A percentile compares a stretch with the other conserved stretches of the same genome.
phyloP scores from a whole-genome alignment of 2,888 invertebrate species.

The Azorinus chamasolen region DNA sequence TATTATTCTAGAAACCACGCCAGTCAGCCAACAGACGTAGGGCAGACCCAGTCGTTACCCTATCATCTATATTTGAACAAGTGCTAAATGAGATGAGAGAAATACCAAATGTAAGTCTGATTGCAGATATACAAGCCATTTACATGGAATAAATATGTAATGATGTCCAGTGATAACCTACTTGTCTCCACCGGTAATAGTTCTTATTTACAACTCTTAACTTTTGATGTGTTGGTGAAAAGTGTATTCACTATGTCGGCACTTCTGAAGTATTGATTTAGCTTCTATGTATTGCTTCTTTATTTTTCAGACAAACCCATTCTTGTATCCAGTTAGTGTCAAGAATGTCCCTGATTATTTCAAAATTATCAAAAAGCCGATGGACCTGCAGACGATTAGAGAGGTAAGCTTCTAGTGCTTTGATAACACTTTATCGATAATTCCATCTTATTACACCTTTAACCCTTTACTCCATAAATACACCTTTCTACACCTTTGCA shows the following conservation, averaged over 20 bases:
- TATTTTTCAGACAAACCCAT: conserved; percentile 90
- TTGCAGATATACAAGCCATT: neutral
- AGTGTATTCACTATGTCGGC: no score
- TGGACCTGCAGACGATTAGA: conserved; percentile 98
- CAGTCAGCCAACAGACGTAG: conserved; percentile 94
- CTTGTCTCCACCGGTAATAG: neutral
- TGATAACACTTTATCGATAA: no score
- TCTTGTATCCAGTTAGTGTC: conserved; percentile 97
- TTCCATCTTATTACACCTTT: no score
- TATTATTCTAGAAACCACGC: conserved; percentile 81
- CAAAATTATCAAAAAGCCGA: conserved; percentile 95
- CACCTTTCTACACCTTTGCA: no score
- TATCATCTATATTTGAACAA: conserved; percentile 95
- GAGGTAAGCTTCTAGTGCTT: conserved; percentile 87
- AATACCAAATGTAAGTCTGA: conserved; percentile 92
- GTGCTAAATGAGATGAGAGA: conserved; percentile 96
- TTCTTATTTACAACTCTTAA: no score
- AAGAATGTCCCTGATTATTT: conserved; percentile 98
- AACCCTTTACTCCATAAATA: no score
- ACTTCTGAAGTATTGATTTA: no score
- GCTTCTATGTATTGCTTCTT: neutral
- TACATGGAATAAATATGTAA: neutral
- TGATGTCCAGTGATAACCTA: neutral
- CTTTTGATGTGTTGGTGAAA: no score
- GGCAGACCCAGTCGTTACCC: conserved; percentile 96